Evolutionary conservation across 2,113 vertebrate genomes (phyloP).

Genomic region (Sylvietta virens): DNA sequence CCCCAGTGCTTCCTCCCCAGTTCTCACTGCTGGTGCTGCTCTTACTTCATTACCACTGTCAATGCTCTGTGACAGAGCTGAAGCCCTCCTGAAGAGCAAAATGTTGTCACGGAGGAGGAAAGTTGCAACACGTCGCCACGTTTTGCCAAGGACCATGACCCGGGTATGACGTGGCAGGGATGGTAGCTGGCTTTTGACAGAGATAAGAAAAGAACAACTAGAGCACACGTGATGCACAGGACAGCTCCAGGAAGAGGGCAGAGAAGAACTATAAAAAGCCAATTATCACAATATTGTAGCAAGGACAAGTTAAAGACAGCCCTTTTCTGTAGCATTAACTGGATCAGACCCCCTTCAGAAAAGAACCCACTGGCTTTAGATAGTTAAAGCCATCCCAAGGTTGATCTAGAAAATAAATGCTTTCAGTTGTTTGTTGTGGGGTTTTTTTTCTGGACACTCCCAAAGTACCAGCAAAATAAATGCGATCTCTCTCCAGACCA

Average conservation of each 20-base stretch:
- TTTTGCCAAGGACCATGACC: neutral
- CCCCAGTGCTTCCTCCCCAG: neutral
- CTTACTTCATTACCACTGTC: neutral
- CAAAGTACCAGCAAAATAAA: neutral
- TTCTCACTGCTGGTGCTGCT: neutral
- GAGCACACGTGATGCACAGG: neutral
- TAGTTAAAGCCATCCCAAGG: neutral
- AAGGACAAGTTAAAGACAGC: neutral
- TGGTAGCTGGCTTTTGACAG: neutral
- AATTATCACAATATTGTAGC: neutral
- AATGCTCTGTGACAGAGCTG: neutral
- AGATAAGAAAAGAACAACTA: neutral
- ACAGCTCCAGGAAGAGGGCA: neutral
- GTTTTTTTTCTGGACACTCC: neutral
- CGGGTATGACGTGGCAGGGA: neutral
- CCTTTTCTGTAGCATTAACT: neutral
- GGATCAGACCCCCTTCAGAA: neutral
- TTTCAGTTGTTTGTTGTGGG: rapidly evolving
- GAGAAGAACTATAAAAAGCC: neutral
- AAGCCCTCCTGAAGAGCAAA: neutral
- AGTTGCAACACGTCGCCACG: neutral
- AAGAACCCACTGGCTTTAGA: neutral
- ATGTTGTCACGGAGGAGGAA: neutral
- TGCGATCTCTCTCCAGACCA: neutral
- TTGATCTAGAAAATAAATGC: neutral